Base-by-base conservation (phyloP, 92 coral and sea anemone genomes). In the Phenganax stokvisi region DNA sequence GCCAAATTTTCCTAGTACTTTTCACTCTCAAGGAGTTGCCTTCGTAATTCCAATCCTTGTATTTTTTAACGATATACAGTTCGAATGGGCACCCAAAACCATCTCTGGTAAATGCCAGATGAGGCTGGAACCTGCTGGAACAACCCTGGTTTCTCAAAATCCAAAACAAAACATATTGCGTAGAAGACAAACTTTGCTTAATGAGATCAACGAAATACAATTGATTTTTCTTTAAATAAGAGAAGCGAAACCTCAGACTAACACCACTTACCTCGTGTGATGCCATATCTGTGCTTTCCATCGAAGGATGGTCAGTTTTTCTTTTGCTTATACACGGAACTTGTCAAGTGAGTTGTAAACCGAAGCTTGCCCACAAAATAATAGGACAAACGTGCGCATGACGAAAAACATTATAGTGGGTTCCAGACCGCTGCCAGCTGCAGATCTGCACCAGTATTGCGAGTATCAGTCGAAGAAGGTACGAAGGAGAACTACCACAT, bases 351-450 rank as follows among this genome's bases (percentile, higher is more conserved):
- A 37, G 47, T 37, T 37, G 9, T 51, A 66, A 66, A 66, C 72
- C 53, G 37, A 66, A 66, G 72, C 72, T 66, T 66, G 72, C 72
- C 72, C 72, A 66, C 51, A 8, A 66, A 66, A 66, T 66, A 66
- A 66, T 44, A 66, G 72, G 72, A 66, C 37, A 1, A 17, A 27
- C 37, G 72, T 66, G 16, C 15, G 72, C 72, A 66, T 66, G 47
- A 27, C 47, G 3, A 25, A 66, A 66, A 37, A 37, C 2, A 37
- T 37, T 27, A 27, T 66, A 10, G 72, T 66, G 72, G 72, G 72
- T 66, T 66, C 72, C 72, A 66, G 51, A 66, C 72, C 72, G 9
- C 51, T 66, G 72, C 51, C 20, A 52, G 72, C 72, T 3, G 53
- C 51, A 52, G 72, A 66, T 66, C 51, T 61, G 67, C 67, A 61